Evolutionary conservation across 1,140 invertebrate species (phyloP).

Genomic region (Planococcus citri): DNA sequence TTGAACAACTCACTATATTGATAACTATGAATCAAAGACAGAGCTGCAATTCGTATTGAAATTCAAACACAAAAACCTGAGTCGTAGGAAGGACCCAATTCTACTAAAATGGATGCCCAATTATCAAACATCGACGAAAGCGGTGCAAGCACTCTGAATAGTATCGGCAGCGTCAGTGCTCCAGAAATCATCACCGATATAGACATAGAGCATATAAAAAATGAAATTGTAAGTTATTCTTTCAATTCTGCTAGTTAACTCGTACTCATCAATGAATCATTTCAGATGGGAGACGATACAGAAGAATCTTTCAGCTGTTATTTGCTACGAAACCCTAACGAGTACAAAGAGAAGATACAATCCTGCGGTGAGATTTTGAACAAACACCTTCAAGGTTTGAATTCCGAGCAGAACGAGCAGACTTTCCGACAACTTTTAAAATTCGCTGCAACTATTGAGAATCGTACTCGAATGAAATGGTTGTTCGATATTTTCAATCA

Average conservation of each 20-base stretch:
- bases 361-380: not conserved
- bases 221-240: not conserved
- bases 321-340: not conserved
- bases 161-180: not conserved
- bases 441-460: conserved; percentile 51
- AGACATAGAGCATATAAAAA: not conserved
- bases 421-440: conserved; percentile 56
- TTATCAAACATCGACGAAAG: not conserved
- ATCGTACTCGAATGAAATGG: conserved; percentile 54
- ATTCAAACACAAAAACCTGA: no score
- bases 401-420: conserved; percentile 54
- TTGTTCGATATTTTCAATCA: conserved; percentile 57
- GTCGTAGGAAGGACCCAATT: no score
- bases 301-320: conserved; percentile 10
- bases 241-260: no score
- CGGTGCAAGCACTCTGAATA: not conserved
- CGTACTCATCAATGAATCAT: no score
- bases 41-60: no score
- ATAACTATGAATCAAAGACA: no score
- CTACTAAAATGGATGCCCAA: conserved; percentile 2
- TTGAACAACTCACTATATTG: no score
- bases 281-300: conserved; percentile 1
- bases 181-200: not conserved
- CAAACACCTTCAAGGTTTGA: conserved; percentile 36
- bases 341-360: not conserved